These are phyloP conservation scores for Mionectes macconnelli DNA, from an alignment of 2,113 vertebrate species.

Conservation along the genomic window DNA sequence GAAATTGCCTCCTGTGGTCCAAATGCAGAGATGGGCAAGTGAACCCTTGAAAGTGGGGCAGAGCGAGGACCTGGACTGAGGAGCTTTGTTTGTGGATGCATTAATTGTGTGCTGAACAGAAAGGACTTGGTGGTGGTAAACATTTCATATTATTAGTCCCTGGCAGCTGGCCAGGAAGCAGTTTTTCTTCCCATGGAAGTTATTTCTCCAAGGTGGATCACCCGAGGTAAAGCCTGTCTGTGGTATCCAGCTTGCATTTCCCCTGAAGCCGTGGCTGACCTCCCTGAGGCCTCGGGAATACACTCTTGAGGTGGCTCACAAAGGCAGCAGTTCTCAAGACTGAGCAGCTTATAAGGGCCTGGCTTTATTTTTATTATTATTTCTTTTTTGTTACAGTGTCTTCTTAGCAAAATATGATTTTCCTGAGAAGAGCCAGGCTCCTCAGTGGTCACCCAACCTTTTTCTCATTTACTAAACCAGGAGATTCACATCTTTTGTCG, in stretches of 20 bases:
- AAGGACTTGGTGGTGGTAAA: neutral
- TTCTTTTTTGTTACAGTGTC: neutral
- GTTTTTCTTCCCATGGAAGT: neutral
- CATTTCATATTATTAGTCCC: neutral
- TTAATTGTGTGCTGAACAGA: neutral
- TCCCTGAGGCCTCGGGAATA: accelerated
- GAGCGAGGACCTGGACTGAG: neutral
- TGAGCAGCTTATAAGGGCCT: neutral
- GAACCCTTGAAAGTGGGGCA: neutral
- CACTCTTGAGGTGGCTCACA: accelerated
- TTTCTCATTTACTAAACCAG: neutral
- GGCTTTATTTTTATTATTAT: neutral
- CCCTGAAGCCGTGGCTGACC: neutral
- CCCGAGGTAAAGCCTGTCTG: neutral
- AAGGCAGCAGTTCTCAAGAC: neutral
- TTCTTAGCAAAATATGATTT: neutral
- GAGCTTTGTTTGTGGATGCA: neutral
- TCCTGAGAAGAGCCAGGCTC: neutral
- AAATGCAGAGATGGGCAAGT: neutral
- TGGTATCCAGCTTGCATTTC: neutral
- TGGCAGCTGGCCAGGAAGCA: neutral
- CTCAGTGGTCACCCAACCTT: accelerated
- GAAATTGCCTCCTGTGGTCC: neutral
- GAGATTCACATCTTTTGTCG: neutral
- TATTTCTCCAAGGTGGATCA: neutral